Evolutionary conservation across 2,113 vertebrate species (phyloP).

Genomic region (Marmota monax): DNA sequence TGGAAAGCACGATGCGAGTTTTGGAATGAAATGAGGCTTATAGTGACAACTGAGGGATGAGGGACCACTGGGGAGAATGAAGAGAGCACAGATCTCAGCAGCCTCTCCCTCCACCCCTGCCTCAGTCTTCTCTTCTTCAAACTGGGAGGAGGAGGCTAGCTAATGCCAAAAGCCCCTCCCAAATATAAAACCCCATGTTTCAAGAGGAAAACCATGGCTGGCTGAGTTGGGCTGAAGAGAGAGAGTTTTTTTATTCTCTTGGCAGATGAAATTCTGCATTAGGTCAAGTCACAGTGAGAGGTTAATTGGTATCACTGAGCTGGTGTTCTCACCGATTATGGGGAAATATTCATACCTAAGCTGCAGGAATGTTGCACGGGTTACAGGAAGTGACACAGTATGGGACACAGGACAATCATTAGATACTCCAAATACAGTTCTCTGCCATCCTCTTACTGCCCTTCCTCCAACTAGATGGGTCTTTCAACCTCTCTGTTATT

Average conservation of each 20-base stretch:
- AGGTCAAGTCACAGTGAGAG: slow-evolving; percentile 2
- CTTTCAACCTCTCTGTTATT: neutral
- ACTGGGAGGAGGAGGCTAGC: neutral
- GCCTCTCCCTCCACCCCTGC: neutral
- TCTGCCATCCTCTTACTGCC: neutral
- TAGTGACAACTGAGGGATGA: neutral
- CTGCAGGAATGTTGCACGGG: neutral
- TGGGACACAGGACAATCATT: neutral
- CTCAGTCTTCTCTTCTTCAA: neutral
- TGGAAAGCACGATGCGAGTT: neutral
- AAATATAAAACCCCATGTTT: neutral
- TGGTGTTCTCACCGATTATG: neutral
- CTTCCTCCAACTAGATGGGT: neutral
- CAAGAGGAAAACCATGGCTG: neutral
- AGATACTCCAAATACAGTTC: neutral
- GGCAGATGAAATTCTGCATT: neutral
- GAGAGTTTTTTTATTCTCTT: neutral
- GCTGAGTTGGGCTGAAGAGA: neutral
- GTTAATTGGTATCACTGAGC: neutral
- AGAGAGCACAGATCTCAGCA: neutral
- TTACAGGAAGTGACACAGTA: neutral
- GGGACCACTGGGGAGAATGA: neutral
- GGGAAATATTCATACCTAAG: neutral
- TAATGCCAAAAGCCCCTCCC: neutral
- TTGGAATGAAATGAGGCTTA: neutral